A percentile compares a stretch with the other conserved stretches of the same genome.
These are phyloP conservation scores for Buphagus erythrorhynchus DNA, from an alignment of 2,797 vertebrate species.

Conservation along the genomic window DNA sequence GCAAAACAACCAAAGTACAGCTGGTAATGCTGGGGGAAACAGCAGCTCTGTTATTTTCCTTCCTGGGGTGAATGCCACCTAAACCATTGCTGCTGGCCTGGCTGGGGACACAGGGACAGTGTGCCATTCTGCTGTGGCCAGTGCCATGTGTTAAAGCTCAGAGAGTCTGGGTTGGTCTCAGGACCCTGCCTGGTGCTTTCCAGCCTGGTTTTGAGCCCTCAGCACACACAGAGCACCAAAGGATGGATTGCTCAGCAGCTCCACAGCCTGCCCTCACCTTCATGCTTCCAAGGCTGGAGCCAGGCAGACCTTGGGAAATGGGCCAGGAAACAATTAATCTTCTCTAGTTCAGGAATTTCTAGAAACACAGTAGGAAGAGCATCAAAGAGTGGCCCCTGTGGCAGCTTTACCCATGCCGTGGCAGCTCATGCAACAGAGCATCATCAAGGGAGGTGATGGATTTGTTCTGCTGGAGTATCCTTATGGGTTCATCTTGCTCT, in stretches of 20 bases:
- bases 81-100: background rate
- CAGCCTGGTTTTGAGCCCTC: background rate
- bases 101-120: background rate
- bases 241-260: background rate
- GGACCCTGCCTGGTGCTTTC: background rate
- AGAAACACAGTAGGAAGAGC: background rate
- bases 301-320: accelerated
- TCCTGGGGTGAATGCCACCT: background rate
- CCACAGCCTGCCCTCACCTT: background rate
- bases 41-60: background rate
- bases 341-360: background rate
- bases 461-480: background rate
- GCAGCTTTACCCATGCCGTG: accelerated
- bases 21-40: background rate
- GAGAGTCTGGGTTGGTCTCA: background rate
- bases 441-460: background rate
- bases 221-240: accelerated
- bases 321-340: background rate
- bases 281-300: accelerated
- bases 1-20: background rate
- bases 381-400: background rate
- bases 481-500: background rate
- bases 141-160: background rate
- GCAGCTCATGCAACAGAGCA: background rate
- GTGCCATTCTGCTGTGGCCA: accelerated